Conservation (phyloP, 2,888 invertebrate genomes). For the Sarcophaga carnaria region DNA sequence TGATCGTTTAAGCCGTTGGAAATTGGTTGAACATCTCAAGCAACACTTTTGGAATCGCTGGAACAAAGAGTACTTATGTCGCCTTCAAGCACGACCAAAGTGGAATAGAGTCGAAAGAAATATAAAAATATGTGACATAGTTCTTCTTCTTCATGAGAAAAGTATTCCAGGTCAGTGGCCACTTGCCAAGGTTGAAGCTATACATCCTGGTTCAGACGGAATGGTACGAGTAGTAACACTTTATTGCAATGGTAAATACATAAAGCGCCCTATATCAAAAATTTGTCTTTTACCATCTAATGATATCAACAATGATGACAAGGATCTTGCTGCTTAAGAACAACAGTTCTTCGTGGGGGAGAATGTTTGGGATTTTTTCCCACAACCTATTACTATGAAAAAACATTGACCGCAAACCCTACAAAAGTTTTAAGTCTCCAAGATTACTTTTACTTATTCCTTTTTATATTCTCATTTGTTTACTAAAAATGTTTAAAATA, state of each 20-base stretch:
- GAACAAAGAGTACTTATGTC: constrained; percentile 48
- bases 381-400: no score
- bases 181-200: background rate
- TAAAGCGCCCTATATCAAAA: background rate
- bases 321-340: background rate
- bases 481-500: no score
- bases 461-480: no score
- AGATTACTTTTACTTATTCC: no score
- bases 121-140: no score
- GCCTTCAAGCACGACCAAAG: constrained; percentile 43
- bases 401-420: no score
- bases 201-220: background rate
- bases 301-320: background rate
- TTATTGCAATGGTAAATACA: constrained; percentile 3
- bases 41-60: constrained; percentile 63
- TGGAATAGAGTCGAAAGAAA: constrained; percentile 15
- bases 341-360: no score
- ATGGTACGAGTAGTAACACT: background rate
- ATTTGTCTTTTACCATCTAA: background rate
- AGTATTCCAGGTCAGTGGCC: no score
- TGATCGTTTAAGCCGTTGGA: constrained; percentile 36
- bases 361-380: no score
- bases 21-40: constrained; percentile 29
- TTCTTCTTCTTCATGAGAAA: no score
- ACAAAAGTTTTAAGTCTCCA: no score